Conservation (phyloP, 1,140 invertebrate species). For the Venustaconcha ellipsiformis region DNA sequence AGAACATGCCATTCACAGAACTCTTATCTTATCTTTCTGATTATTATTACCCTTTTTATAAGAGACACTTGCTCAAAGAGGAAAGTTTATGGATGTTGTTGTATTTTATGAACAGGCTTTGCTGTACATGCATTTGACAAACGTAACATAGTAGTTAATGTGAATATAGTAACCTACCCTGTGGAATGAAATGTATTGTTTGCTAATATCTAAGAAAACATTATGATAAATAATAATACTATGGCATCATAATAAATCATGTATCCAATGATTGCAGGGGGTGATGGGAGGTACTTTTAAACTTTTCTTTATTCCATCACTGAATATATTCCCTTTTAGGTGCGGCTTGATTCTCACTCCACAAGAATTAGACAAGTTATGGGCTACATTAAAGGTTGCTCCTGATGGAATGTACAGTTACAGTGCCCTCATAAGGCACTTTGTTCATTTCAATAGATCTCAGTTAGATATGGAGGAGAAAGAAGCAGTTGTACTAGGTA, state of each 20-base stretch:
- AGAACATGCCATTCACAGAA: too few species aligned
- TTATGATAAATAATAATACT: background rate
- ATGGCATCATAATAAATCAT: background rate
- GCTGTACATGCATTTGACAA: too few species aligned
- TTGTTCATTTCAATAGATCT: slow-evolving; percentile 41
- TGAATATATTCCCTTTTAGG: slow-evolving; percentile 30
- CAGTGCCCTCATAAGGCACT: slow-evolving; percentile 47
- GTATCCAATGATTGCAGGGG: background rate
- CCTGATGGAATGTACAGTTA: slow-evolving; percentile 56
- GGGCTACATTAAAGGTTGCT: slow-evolving; percentile 45
- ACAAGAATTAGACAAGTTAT: slow-evolving; percentile 45
- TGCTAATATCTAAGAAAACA: too few species aligned
- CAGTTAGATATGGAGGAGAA: slow-evolving; percentile 11
- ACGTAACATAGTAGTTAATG: too few species aligned
- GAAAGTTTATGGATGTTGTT: too few species aligned
- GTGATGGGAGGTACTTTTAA: background rate
- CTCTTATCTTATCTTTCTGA: too few species aligned
- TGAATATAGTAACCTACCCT: too few species aligned
- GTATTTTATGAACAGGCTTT: too few species aligned
- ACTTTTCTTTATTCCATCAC: too few species aligned
- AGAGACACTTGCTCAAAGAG: too few species aligned
- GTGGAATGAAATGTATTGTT: too few species aligned
- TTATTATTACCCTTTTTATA: too few species aligned
- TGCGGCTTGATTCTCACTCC: slow-evolving; percentile 44
- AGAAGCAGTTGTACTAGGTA: slow-evolving; percentile 30